Evolutionary conservation across 2,888 invertebrate species (phyloP), one percentile per base, ranked within the genome.

Genomic region (Physocephala rufipes): DNA sequence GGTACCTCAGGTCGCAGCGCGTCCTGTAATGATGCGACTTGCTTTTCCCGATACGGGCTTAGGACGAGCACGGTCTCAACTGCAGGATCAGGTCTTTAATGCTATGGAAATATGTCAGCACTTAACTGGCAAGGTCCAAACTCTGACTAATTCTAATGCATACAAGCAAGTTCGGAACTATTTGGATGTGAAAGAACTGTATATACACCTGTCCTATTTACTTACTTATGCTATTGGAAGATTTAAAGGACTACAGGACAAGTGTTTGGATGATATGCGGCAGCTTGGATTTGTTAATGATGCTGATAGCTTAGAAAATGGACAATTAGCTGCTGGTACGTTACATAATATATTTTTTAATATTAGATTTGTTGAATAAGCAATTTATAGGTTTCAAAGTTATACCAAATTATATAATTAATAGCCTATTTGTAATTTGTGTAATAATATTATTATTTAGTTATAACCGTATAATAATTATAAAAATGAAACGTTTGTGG

Each of bases 91-190:
- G 73, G 81, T 86, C 15, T 85, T 84, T 51, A 82, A 76, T 74
- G 82, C 84, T 21, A 82, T 85, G 83, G 86, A 86, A 63, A 85
- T 86, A 67, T 86, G 86, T 69, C 84, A 84, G 16, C 87, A 86
- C 78, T 79, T 86, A 5, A 85, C 82, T 16, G 82, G 82, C 12
- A 86, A 86, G 70, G 80, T 86, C 28, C 83, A 85, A 65, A 86
- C 86, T 0, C 76, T 86, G 2, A 86, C 86, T 19, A 84, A 84
- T 74, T 85, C 86, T 53, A 86, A 86, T 78, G 85, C 86, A 0
- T 86, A 86, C 71, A 86, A 85, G 74, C 81, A 82, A 65, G 87
- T 83, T 0, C 80, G 80, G 24, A 84, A 79, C 71, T 81, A 80
- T 71, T 78, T 81, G 47, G 86, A 86, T 76, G 81, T 86, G 4